These are phyloP conservation scores for Caranx ignobilis DNA, from an alignment of 2,113 vertebrate genomes.

Conservation along the genomic window DNA sequence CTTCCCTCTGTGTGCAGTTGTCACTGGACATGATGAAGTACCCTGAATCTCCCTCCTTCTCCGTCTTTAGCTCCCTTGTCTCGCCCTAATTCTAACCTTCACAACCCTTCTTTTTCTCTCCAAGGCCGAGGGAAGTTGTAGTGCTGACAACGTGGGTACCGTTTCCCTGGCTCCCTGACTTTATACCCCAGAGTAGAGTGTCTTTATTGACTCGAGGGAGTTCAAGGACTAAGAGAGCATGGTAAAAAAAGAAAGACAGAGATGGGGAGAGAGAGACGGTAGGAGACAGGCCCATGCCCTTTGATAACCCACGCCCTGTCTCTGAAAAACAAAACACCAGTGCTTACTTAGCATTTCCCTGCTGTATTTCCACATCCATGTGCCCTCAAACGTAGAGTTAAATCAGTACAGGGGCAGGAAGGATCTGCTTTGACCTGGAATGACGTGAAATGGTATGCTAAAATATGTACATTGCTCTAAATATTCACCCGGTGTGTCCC, in stretches of 20 bases:
- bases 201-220: constrained; percentile 66
- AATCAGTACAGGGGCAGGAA: constrained; percentile 37
- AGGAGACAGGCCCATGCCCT: constrained; percentile 34
- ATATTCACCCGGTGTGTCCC: constrained; percentile 70
- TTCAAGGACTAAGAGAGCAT: constrained; percentile 61
- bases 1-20: constrained; percentile 74
- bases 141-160: constrained; percentile 52
- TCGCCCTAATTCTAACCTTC: constrained; percentile 70
- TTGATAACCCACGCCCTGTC: constrained; percentile 38
- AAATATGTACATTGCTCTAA: constrained; percentile 74
- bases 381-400: constrained; percentile 32
- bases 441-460: constrained; percentile 62
- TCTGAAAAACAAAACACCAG: constrained; percentile 38
- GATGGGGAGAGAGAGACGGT: background rate
- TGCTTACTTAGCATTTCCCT: constrained; percentile 32
- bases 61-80: constrained; percentile 55
- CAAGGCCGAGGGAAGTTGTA: constrained; percentile 42
- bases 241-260: constrained; percentile 39
- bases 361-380: constrained; percentile 22
- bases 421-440: constrained; percentile 66
- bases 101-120: constrained; percentile 38
- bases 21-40: constrained; percentile 82
- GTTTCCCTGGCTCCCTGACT: constrained; percentile 50
- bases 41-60: constrained; percentile 69
- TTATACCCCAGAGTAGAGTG: constrained; percentile 47